Evolutionary conservation across 2,888 invertebrate genomes (phyloP), one percentile per base, ranked within the genome.

Genomic region (Caenorhabditis parvicauda): DNA sequence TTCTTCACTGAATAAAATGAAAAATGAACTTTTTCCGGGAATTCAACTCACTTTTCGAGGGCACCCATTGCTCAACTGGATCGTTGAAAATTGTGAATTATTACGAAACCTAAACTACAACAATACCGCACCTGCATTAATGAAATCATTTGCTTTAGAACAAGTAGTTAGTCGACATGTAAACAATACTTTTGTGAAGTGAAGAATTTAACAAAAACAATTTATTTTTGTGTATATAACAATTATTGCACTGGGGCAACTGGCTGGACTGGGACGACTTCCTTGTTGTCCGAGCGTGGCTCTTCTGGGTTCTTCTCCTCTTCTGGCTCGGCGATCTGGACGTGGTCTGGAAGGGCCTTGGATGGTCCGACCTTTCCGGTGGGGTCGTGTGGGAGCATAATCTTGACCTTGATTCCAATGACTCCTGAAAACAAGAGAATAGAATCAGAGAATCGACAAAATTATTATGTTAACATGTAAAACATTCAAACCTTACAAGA

Each of bases 341-440:
- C 72, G 84, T 94, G 91, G 84, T 98, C 98, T 46, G 98, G 98
- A 81, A 98, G 87, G 4, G 95, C 95, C 83, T 89, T 90, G 87
- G 93, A 94, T 70, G 96, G 96, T 51, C 96, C 98, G 80, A 88
- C 91, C 86, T 96, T 95, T 84, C 96, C 96, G 83, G 89, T 89
- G 63, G 92, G 90, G 86, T 98, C 98, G 88, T 92, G 94, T 39
- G 95, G 95, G 84, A 98, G 88, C 98, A 98, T 99, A 84, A 98
- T 98, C 85, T 98, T 98, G 1, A 94, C 90, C 86, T 90, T 88
- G 71, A 87, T 87, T 52, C 88, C 88, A 74, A 89, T 82, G 48
- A 87, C 86, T 82, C 87, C 86, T 87, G 69, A 9, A 76, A 53
- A n/a, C 3, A 21, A 27, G 24, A 52, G 4, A 2, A 37, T 19